Evolutionary conservation across 2,113 vertebrate genomes (phyloP).

Genomic region (Datnioides undecimradiatus): DNA sequence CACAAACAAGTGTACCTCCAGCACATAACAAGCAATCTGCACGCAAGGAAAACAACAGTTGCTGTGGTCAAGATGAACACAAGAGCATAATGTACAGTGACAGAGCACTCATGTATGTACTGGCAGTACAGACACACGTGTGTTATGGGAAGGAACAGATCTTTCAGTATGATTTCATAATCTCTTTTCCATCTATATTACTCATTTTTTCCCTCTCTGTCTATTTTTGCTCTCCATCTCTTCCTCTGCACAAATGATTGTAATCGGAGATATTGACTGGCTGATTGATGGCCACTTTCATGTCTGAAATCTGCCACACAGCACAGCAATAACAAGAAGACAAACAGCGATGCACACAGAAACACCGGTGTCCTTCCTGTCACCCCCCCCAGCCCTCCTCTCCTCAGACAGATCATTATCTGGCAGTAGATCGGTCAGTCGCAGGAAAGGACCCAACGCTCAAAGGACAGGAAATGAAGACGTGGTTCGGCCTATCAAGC

Average conservation of each 20-base stretch:
- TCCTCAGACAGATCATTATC: constrained; percentile 60
- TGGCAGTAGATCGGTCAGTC: constrained; percentile 43
- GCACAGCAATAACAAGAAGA: neutral
- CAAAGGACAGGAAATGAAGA: constrained; percentile 73
- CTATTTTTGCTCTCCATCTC: neutral
- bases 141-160: neutral
- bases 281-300: constrained; percentile 35
- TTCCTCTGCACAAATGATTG: constrained; percentile 11
- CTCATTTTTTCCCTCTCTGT: neutral
- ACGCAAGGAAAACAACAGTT: neutral
- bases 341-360: constrained; percentile 11
- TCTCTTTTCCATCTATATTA: neutral
- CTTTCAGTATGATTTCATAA: neutral
- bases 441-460: constrained; percentile 48
- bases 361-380: neutral
- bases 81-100: neutral
- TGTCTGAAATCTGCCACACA: neutral
- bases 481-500: constrained; percentile 39
- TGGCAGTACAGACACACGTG: neutral
- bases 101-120: neutral
- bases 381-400: constrained; percentile 14
- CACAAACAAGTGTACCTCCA: constrained; percentile 25
- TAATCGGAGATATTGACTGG: constrained; percentile 17
- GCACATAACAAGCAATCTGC: constrained; percentile 30
- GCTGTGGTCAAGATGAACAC: neutral